A percentile compares a stretch with the other conserved stretches of the same genome.
Conservation (phyloP, 2,113 vertebrate genomes). For the Platichthys stellatus region DNA sequence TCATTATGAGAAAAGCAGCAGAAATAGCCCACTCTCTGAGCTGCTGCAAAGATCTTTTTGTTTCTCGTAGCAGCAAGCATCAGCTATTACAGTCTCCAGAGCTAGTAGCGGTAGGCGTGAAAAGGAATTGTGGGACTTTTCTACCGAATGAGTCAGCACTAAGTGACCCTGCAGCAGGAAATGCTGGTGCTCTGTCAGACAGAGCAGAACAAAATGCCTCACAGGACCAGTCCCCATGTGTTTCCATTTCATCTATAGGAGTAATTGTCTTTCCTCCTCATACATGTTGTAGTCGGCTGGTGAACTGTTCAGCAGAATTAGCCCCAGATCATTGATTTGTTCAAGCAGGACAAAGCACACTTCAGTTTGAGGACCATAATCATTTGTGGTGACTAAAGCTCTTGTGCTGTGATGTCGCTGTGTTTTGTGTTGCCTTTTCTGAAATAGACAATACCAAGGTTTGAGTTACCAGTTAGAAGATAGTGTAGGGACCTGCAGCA, state of each 20-base stretch:
- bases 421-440: constrained; percentile 1
- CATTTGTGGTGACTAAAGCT: background rate
- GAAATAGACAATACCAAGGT: background rate
- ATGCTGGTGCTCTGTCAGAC: constrained; percentile 5
- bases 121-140: constrained; percentile 39
- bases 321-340: constrained; percentile 10
- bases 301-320: constrained; percentile 6
- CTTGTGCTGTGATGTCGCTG: background rate
- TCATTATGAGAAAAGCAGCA: constrained; percentile 7
- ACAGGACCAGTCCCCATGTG: background rate
- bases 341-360: background rate
- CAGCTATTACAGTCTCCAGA: constrained; percentile 33
- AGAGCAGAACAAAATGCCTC: constrained; percentile 36
- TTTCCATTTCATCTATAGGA: background rate
- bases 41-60: constrained; percentile 8
- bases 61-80: constrained; percentile 28
- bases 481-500: background rate
- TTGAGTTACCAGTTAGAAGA: background rate
- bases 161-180: constrained; percentile 17
- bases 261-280: background rate
- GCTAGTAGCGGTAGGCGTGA: constrained; percentile 41
- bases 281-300: background rate
- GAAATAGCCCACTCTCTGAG: background rate
- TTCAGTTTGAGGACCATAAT: background rate
- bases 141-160: constrained; percentile 36